Base-by-base conservation (phyloP, 2,797 vertebrate species). In the Acanthurus leucopareius region DNA sequence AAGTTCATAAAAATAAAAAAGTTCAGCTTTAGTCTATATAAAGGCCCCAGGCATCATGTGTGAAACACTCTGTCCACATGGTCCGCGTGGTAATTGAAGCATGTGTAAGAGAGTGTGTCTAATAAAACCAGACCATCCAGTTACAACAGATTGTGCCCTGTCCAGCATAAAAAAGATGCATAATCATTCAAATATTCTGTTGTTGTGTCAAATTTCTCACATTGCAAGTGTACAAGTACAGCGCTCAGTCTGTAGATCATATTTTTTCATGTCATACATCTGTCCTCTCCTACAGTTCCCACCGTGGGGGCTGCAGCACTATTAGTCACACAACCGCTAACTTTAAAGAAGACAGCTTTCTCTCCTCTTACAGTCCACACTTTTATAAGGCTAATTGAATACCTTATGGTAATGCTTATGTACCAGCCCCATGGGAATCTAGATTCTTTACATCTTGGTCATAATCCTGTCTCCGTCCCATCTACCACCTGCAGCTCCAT, bases 221-320 rank as follows among this genome's bases (percentile, higher is more conserved):
- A 32, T 4, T 32, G 28, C 28, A 32, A 32, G 28, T 32, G 3
- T 32, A 32, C 28, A 32, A 32, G 45, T 42, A 19, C 32, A 69
- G 48, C 4, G 19, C 14, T 15, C 7, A 4, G 54, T 53, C 53
- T 63, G 25, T 19, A 8, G 17, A 20, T 14, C 14, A 59, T 22
- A 82, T 57, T 72, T 49, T 16, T 52, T 44, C 17, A 57, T 56
- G 38, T 52, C 57, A 57, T 19, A 60, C 48, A 49, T 52, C 56
- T 25, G 28, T 67, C 48, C 40, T 35, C n/a, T 51, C 17, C 45
- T 19, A 25, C 40, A 25, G 38, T 16, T 8, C 16, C 59, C 1
- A 42, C 14, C n/a, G 44, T 19, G 32, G 25, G n/a, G 54, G 45
- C 45, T 74, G 45, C 35, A 45, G 69, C 19, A 15, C 32, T 19